phyloP scores from a whole-genome alignment of 1,140 invertebrate genomes.

The Drosophila cardini region DNA sequence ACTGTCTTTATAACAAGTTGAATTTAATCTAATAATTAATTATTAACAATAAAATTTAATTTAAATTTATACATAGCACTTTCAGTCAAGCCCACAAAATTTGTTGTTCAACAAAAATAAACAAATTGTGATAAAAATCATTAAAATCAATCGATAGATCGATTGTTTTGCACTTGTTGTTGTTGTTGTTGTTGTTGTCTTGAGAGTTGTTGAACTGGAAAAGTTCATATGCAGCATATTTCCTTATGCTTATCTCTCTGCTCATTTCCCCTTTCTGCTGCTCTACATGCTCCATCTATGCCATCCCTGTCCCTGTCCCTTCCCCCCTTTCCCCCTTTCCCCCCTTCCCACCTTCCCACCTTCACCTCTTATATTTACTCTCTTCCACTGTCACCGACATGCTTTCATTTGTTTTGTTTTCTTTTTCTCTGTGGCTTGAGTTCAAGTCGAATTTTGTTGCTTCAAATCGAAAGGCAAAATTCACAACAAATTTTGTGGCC shows the following conservation, averaged over 20 bases:
- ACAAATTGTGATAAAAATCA: conserved; percentile 43
- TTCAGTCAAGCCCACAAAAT: too few relatives aligned
- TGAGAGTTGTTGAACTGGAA: background rate
- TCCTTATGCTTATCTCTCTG: background rate
- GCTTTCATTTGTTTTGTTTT: background rate
- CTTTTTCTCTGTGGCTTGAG: background rate
- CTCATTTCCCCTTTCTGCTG: background rate
- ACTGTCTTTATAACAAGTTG: too few relatives aligned
- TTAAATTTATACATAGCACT: too few relatives aligned
- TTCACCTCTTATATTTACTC: background rate
- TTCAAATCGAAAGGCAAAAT: conserved; percentile 27
- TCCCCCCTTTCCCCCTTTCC: background rate
- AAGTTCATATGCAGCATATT: conserved; percentile 39
- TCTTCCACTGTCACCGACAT: too few relatives aligned
- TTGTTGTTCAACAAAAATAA: background rate
- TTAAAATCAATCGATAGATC: conserved; percentile 72
- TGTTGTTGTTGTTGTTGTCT: background rate
- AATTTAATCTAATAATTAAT: too few relatives aligned
- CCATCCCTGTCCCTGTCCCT: too few relatives aligned
- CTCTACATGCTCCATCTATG: too few relatives aligned
- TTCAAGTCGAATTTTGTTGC: conserved; percentile 22
- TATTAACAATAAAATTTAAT: too few relatives aligned
- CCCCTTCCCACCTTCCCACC: background rate
- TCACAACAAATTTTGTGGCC: conserved; percentile 48
- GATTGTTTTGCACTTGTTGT: conserved; percentile 18